Percentiles rank a stretch among this genome's conserved stretches.
Evolutionary conservation across 23 tunicate genomes (phyloP).

Genomic region (Styela plicata): DNA sequence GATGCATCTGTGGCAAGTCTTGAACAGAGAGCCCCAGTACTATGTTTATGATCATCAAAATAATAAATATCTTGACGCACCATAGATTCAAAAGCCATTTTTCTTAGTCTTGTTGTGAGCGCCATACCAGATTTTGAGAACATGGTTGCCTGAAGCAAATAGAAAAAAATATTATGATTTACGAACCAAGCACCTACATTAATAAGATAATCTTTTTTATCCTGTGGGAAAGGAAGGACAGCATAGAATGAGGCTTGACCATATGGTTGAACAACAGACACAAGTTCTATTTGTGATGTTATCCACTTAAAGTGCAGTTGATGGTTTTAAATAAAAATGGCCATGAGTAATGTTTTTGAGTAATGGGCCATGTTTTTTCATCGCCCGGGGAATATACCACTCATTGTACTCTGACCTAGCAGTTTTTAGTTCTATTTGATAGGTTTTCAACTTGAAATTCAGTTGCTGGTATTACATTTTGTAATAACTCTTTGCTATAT

Average conservation of each 20-base stretch:
- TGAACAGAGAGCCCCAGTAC: constrained; percentile 87
- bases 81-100: constrained; percentile 52
- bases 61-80: constrained; percentile 73
- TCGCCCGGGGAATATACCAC: too few relatives aligned
- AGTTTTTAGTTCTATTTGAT: too few relatives aligned
- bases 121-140: constrained; percentile 86
- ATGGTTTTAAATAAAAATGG: neutral
- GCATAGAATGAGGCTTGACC: too few relatives aligned
- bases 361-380: too few relatives aligned
- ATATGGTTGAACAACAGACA: too few relatives aligned
- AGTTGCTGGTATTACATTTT: neutral
- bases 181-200: neutral
- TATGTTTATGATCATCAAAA: constrained; percentile 85
- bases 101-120: constrained; percentile 66
- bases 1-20: constrained; percentile 87
- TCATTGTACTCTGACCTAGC: too few relatives aligned
- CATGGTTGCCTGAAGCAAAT: constrained; percentile 42
- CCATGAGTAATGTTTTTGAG: too few relatives aligned
- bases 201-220: neutral
- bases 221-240: too few relatives aligned
- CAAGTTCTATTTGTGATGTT: too few relatives aligned
- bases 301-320: too few relatives aligned
- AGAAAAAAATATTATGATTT: too few relatives aligned
- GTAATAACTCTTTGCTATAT: neutral
- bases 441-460: neutral